phyloP scores from a whole-genome alignment of 2,113 vertebrate genomes.

The Eonycteris spelaea region DNA sequence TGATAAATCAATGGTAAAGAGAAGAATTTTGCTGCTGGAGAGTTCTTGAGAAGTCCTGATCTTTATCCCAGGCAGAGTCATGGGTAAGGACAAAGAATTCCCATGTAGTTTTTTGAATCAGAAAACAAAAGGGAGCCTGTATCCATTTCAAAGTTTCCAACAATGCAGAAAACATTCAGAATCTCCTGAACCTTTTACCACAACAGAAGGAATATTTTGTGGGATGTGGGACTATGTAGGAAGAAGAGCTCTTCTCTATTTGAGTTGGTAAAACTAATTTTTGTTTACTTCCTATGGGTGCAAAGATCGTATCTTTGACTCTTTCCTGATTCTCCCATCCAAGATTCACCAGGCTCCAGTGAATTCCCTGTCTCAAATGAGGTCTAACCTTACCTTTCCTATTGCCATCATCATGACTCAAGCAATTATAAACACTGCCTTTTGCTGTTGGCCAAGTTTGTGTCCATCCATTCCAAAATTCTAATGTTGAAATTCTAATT shows the following conservation, averaged over 20 bases:
- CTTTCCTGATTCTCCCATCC: neutral
- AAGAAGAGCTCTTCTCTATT: neutral
- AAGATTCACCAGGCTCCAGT: neutral
- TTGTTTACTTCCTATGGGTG: neutral
- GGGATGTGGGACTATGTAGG: neutral
- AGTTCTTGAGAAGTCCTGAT: neutral
- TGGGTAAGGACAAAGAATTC: neutral
- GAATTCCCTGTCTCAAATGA: neutral
- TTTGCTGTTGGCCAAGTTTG: neutral
- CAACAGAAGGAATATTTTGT: neutral
- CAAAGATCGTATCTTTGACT: neutral
- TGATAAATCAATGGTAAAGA: neutral
- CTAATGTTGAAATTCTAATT: neutral
- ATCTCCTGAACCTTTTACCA: neutral
- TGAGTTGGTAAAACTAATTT: neutral
- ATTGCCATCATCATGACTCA: neutral
- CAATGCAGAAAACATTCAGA: neutral
- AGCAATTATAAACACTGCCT: neutral
- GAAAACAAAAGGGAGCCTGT: rapidly evolving
- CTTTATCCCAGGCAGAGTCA: neutral
- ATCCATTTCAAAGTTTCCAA: neutral
- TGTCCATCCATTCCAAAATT: neutral
- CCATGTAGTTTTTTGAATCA: neutral
- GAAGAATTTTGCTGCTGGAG: neutral
- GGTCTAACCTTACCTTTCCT: neutral